Evolutionary conservation across 1,140 invertebrate genomes (phyloP), one percentile per base, ranked within the genome.

Genomic region (Phymorhynchus buccinoides): DNA sequence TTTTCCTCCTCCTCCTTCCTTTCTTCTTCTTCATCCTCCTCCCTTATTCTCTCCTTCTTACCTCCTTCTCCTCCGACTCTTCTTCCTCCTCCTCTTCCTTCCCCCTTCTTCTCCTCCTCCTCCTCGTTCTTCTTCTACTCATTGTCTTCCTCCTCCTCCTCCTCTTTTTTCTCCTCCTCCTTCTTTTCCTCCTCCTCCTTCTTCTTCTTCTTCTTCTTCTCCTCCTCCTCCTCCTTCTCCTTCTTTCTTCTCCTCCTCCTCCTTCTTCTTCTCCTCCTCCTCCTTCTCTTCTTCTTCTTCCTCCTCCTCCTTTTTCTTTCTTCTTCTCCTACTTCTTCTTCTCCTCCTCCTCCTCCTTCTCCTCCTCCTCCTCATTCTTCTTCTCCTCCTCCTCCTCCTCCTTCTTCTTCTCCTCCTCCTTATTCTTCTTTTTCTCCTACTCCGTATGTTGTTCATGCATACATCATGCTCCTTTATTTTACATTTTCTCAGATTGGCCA

Each of bases 401-500:
- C 44, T 48, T 18, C 44, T 48, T 18, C 44, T 48, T 18, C 44
- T 48, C 44, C 44, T 48, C 44, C 44, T 48, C 44, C n/a, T n/a
- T n/a, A n/a, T n/a, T n/a, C n/a, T n/a, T n/a, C n/a, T n/a, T n/a
- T n/a, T n/a, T n/a, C 44, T 48, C n/a, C n/a, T n/a, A n/a, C n/a
- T n/a, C n/a, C n/a, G n/a, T n/a, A n/a, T n/a, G n/a, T n/a, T n/a
- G n/a, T n/a, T n/a, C n/a, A n/a, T n/a, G n/a, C n/a, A n/a, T n/a
- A n/a, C n/a, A n/a, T n/a, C n/a, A n/a, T n/a, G n/a, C n/a, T n/a
- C n/a, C n/a, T n/a, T n/a, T n/a, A n/a, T n/a, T n/a, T n/a, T n/a
- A n/a, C n/a, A n/a, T n/a, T n/a, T 7, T 75, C 42, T 56, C 83
- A 91, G 90, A 83, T 91, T 32, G 87, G 87, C 16, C 80, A 88